Evolutionary conservation across 2,888 invertebrate genomes (phyloP).

Genomic region (Pomacea canaliculata): DNA sequence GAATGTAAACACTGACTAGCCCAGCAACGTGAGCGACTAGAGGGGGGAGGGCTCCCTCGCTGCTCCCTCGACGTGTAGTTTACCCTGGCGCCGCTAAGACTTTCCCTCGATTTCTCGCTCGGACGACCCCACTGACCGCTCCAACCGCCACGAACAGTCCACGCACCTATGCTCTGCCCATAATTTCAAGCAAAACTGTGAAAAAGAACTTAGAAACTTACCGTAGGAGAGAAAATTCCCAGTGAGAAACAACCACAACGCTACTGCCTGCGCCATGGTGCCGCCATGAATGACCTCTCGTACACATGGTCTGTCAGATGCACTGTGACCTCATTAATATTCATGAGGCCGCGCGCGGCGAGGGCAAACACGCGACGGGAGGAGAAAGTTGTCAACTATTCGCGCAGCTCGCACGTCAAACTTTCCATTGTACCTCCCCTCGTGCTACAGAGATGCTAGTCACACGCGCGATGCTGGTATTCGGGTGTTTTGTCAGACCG

Average conservation of each 20-base stretch:
- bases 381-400: constrained; percentile 21
- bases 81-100: constrained; percentile 19
- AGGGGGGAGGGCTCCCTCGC: neutral
- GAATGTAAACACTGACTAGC: constrained; percentile 21
- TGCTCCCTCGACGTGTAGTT: neutral
- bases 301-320: constrained; percentile 15
- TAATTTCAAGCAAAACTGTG: neutral
- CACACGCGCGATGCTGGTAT: too few relatives aligned
- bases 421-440: neutral
- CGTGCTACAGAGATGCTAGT: neutral
- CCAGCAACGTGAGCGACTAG: too few relatives aligned
- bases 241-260: constrained; percentile 24
- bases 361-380: constrained; percentile 2
- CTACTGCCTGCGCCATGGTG: constrained; percentile 24
- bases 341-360: constrained; percentile 18
- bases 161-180: neutral
- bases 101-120: neutral
- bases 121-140: neutral
- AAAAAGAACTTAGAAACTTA: constrained; percentile 8
- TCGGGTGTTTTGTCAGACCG: too few relatives aligned
- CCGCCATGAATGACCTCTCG: constrained; percentile 27
- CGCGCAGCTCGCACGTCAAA: too few relatives aligned
- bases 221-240: constrained; percentile 23
- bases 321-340: constrained; percentile 28
- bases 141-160: neutral